phyloP scores from a whole-genome alignment of 2,797 vertebrate genomes.

The Adrianichthys oophorus region DNA sequence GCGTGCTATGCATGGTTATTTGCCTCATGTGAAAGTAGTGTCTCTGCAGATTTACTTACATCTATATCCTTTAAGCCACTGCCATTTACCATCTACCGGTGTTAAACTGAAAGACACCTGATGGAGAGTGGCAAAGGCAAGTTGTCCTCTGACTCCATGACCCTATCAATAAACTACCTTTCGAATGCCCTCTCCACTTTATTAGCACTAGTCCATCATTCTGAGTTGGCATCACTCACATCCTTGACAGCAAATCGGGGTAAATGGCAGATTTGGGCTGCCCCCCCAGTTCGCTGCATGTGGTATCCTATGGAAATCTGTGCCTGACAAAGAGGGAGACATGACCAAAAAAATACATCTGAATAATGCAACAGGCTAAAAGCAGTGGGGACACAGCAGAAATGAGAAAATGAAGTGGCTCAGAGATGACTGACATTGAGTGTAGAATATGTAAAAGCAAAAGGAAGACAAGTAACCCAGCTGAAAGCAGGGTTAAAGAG shows the following conservation, averaged over 20 bases:
- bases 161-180: slow-evolving; percentile 32
- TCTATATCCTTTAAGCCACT: background rate
- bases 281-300: slow-evolving; percentile 22
- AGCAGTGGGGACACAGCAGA: slow-evolving; percentile 28
- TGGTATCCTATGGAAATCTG: slow-evolving; percentile 40
- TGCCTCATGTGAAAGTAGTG: too few relatives aligned
- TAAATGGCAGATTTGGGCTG: slow-evolving; percentile 48
- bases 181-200: slow-evolving; percentile 38
- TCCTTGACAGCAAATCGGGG: slow-evolving; percentile 59
- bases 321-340: slow-evolving; percentile 14
- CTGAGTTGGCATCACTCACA: slow-evolving; percentile 54
- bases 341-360: slow-evolving; percentile 40
- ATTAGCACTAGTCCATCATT: slow-evolving; percentile 47
- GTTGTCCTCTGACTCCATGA: slow-evolving; percentile 53
- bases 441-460: slow-evolving; percentile 23
- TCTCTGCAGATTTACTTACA: too few relatives aligned
- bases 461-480: slow-evolving; percentile 19
- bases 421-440: slow-evolving; percentile 49
- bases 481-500: slow-evolving; percentile 20
- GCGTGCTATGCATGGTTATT: too few relatives aligned
- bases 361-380: slow-evolving; percentile 61
- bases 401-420: slow-evolving; percentile 11
- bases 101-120: slow-evolving; percentile 47
- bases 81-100: slow-evolving; percentile 28
- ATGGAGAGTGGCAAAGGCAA: slow-evolving; percentile 46